These are phyloP conservation scores for Callosobruchus maculatus DNA, from an alignment of 2,888 invertebrate genomes.

Conservation along the genomic window DNA sequence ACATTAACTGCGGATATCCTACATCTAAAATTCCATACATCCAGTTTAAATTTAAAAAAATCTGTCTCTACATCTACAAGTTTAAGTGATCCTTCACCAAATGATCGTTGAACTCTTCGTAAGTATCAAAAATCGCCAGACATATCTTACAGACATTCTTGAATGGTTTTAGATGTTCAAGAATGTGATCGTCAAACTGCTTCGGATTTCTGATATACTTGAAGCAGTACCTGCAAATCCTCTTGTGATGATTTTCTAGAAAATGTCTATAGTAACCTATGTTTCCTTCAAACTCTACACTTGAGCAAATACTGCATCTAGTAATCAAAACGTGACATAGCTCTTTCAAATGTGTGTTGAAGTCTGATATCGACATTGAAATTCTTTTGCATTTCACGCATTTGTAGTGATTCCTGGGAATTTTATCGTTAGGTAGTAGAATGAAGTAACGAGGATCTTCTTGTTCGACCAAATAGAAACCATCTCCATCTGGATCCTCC, in stretches of 20 bases:
- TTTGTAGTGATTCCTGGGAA: slow-evolving; percentile 10
- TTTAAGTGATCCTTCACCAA: slow-evolving; percentile 8
- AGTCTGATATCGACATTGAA: slow-evolving; percentile 5
- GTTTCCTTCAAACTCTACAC: slow-evolving; percentile 4
- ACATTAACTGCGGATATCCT: too few relatives aligned
- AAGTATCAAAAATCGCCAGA: slow-evolving; percentile 8
- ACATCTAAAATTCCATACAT: too few relatives aligned
- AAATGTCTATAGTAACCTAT: slow-evolving; percentile 6
- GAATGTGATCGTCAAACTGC: slow-evolving; percentile 7
- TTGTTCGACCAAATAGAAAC: background rate
- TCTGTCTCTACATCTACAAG: background rate
- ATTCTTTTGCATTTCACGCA: slow-evolving; percentile 11
- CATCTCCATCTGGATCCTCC: background rate
- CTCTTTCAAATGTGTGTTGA: slow-evolving; percentile 2
- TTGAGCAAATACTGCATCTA: slow-evolving; percentile 4
- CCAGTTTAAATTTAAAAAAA: too few relatives aligned
- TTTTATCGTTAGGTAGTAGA: slow-evolving; percentile 1
- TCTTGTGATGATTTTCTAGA: slow-evolving; percentile 2
- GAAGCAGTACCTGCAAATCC: slow-evolving; percentile 13
- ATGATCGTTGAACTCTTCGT: slow-evolving; percentile 8
- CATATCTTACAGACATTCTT: slow-evolving; percentile 14
- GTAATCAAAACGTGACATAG: slow-evolving; percentile 3
- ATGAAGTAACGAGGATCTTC: background rate
- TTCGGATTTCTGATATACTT: slow-evolving; percentile 1
- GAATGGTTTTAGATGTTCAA: slow-evolving; percentile 10